Percentiles rank a stretch among this genome's conserved stretches.
Evolutionary conservation across 2,888 invertebrate species (phyloP).

Genomic region (Agonopterix arenella): DNA sequence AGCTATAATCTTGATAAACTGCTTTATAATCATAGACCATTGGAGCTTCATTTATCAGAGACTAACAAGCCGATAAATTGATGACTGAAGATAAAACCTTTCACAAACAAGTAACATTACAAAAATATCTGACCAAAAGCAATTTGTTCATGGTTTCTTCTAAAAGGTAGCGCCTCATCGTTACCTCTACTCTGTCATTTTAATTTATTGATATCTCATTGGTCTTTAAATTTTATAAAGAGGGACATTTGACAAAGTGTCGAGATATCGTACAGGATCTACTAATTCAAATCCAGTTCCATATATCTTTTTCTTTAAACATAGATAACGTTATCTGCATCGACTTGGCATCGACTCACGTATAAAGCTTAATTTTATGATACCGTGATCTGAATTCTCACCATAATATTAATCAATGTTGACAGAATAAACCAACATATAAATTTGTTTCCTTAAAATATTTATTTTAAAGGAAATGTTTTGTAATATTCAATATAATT

Average conservation of each 20-base stretch:
- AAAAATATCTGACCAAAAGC: slow-evolving; percentile 56
- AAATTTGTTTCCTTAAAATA: too few relatives aligned
- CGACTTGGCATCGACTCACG: slow-evolving; percentile 27
- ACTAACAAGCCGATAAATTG: slow-evolving; percentile 69
- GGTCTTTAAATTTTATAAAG: slow-evolving; percentile 56
- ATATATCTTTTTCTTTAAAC: slow-evolving; percentile 41
- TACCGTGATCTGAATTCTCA: slow-evolving; percentile 17
- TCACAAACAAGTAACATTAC: slow-evolving; percentile 60
- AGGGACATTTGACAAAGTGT: slow-evolving; percentile 49
- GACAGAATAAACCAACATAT: too few relatives aligned
- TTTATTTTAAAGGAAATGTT: not conserved
- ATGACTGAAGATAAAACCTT: slow-evolving; percentile 58
- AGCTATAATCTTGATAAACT: slow-evolving; percentile 54
- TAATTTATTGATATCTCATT: slow-evolving; percentile 47
- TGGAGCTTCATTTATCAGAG: slow-evolving; percentile 57
- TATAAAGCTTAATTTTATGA: slow-evolving; percentile 27
- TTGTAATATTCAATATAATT: not conserved
- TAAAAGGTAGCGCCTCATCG: slow-evolving; percentile 54
- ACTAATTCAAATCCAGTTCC: slow-evolving; percentile 54
- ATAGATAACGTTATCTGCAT: slow-evolving; percentile 49
- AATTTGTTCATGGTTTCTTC: slow-evolving; percentile 58
- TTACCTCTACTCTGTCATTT: slow-evolving; percentile 28
- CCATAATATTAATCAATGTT: too few relatives aligned
- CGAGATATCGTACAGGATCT: slow-evolving; percentile 51
- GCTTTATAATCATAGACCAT: slow-evolving; percentile 60